Percentiles rank a stretch among this genome's conserved stretches.
Evolutionary conservation across 1,140 invertebrate genomes (phyloP).

Genomic region (Lutraria rhynchaena): DNA sequence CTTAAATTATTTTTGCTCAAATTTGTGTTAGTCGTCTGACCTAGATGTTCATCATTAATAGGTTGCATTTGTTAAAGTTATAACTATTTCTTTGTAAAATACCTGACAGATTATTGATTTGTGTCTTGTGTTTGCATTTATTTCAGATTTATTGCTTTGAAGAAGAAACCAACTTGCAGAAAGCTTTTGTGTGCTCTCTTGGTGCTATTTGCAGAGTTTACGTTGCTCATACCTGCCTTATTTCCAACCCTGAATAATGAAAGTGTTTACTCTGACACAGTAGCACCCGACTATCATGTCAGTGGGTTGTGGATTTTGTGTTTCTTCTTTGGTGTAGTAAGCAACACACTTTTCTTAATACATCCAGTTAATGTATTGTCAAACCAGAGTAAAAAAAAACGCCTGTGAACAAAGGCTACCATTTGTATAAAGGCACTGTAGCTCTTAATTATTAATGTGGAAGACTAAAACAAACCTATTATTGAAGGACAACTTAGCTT

Average conservation of each 20-base stretch:
- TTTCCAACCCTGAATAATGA: constrained; percentile 61
- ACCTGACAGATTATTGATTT: no score
- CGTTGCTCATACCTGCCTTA: constrained; percentile 63
- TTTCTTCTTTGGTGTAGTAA: constrained; percentile 66
- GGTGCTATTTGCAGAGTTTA: constrained; percentile 65
- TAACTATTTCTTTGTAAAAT: no score
- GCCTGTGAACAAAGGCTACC: no score
- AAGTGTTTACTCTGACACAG: constrained; percentile 45
- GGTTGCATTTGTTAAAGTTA: no score
- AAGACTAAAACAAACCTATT: no score
- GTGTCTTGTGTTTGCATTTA: background rate
- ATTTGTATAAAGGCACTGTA: no score
- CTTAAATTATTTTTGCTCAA: no score
- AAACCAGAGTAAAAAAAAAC: no score
- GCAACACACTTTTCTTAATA: constrained; percentile 19
- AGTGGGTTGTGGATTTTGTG: constrained; percentile 66
- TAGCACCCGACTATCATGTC: constrained; percentile 46
- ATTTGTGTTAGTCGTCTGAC: background rate
- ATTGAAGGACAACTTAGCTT: no score
- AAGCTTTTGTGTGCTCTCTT: constrained; percentile 61
- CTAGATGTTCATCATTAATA: background rate
- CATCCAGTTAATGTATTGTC: background rate
- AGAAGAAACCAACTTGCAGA: constrained; percentile 58
- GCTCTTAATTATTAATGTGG: no score
- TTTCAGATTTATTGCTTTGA: constrained; percentile 64